Evolutionary conservation across 2,888 invertebrate species (phyloP).

Genomic region (Myathropa florea): DNA sequence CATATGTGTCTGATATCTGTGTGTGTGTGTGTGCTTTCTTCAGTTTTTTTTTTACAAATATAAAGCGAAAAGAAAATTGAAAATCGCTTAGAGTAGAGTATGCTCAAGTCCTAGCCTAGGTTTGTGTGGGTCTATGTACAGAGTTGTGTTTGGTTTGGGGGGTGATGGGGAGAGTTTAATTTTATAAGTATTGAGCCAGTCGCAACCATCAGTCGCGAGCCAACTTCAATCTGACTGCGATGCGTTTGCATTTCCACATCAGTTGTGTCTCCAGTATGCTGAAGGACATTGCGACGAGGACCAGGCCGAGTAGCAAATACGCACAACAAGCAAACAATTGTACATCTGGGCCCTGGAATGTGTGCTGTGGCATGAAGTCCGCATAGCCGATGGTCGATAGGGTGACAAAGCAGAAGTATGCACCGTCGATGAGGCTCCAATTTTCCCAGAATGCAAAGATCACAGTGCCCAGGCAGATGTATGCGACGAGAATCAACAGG

Average conservation of each 20-base stretch:
- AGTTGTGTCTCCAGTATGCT: constrained; percentile 91
- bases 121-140: constrained; percentile 12
- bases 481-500: constrained; percentile 86
- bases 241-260: constrained; percentile 86
- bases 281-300: constrained; percentile 92
- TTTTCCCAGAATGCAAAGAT: constrained; percentile 90
- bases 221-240: constrained; percentile 87
- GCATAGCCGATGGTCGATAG: constrained; percentile 92
- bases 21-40: background rate
- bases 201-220: constrained; percentile 82
- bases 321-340: constrained; percentile 90
- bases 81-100: constrained; percentile 16
- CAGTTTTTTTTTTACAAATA: constrained; percentile 33
- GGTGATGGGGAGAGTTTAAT: background rate
- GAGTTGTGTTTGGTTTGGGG: constrained; percentile 12
- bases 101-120: constrained; percentile 23
- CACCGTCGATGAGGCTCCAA: constrained; percentile 90
- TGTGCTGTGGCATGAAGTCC: constrained; percentile 85
- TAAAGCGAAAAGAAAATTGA: constrained; percentile 25
- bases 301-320: constrained; percentile 89
- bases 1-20: background rate
- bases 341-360: constrained; percentile 81
- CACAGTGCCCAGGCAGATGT: constrained; percentile 89
- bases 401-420: constrained; percentile 92
- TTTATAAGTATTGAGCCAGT: constrained; percentile 54